These are phyloP conservation scores for Urechis unicinctus DNA, from an alignment of 2,888 invertebrate genomes.

Conservation along the genomic window DNA sequence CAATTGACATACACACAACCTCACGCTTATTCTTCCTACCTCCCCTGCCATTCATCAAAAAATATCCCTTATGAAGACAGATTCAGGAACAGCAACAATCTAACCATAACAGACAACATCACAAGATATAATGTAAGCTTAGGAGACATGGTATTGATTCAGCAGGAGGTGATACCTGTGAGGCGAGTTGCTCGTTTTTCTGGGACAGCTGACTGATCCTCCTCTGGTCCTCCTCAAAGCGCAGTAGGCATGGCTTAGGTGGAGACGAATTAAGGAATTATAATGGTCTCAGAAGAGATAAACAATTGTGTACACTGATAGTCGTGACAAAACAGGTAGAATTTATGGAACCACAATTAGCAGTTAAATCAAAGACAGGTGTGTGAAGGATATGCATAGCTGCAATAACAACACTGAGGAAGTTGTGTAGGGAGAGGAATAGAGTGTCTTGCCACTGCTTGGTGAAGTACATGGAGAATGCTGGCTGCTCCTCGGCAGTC, in stretches of 20 bases:
- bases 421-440: slow-evolving; percentile 82
- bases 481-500: slow-evolving; percentile 83
- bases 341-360: too few relatives aligned
- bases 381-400: slow-evolving; percentile 48
- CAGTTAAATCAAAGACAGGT: too few relatives aligned
- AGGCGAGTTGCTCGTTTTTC: slow-evolving; percentile 68
- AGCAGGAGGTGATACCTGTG: slow-evolving; percentile 33
- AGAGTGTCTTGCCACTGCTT: slow-evolving; percentile 91
- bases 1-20: neutral
- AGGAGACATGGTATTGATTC: too few relatives aligned
- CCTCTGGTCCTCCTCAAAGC: slow-evolving; percentile 78
- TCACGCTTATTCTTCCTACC: neutral
- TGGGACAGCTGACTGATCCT: slow-evolving; percentile 75
- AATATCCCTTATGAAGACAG: too few relatives aligned
- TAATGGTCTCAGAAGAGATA: neutral
- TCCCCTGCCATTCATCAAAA: too few relatives aligned
- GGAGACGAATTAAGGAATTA: slow-evolving; percentile 8
- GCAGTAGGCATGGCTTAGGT: slow-evolving; percentile 58
- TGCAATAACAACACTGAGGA: slow-evolving; percentile 80
- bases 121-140: too few relatives aligned
- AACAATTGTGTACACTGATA: too few relatives aligned
- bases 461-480: slow-evolving; percentile 81
- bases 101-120: too few relatives aligned
- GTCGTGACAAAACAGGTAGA: too few relatives aligned
- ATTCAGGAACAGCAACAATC: too few relatives aligned